Base-by-base conservation (phyloP, 2,113 vertebrate genomes). In the Chitala chitala region DNA sequence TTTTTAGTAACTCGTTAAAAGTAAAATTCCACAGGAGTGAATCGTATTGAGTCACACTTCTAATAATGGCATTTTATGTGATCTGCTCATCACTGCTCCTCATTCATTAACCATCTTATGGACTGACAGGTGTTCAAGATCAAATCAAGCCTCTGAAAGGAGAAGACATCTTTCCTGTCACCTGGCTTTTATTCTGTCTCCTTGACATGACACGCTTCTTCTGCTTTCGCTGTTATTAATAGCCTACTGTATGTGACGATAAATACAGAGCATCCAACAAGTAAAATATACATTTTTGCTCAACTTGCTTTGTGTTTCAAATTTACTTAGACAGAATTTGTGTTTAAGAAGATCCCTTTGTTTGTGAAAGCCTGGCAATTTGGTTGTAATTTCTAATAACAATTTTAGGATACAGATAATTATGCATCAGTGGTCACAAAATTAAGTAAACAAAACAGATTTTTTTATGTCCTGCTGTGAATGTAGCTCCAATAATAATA, bases 231-330 rank as follows among this genome's bases (percentile, higher is more conserved):
- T n/a, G 56, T 40, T 42, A 40, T 71, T 71, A 55, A 17, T 9
- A 36, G 51, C 33, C 3, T 13, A 44, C 38, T 22, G 40, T 5
- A 50, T 56, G 51, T 10, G 24, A 46, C 64, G 46, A n/a, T 46
- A 44, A 24, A 68, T 12, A 17, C 10, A 48, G 24, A 20, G 26
- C 38, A 46, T 68, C 29, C 64, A 17, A n/a, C 15, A 48, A 13
- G 42, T 68, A 48, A 68, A 68, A 68, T 46, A 26, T 38, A 15
- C 20, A 20, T 65, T 68, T 48, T 68, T 68, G 10, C 64, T 48
- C 29, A 22, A 24, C 7, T 26, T 24, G 15, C 4, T n/a, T 42
- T 46, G 2, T 48, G 24, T 10, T 46, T 68, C 40, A 68, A 29
- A 9, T 24, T 5, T 46, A 44, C 40, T 46, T 46, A n/a, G 22